Percentiles rank a stretch among this genome's conserved stretches.
These are phyloP conservation scores for Zaprionus bogoriensis DNA, from an alignment of 2,888 invertebrate species.

Conservation along the genomic window DNA sequence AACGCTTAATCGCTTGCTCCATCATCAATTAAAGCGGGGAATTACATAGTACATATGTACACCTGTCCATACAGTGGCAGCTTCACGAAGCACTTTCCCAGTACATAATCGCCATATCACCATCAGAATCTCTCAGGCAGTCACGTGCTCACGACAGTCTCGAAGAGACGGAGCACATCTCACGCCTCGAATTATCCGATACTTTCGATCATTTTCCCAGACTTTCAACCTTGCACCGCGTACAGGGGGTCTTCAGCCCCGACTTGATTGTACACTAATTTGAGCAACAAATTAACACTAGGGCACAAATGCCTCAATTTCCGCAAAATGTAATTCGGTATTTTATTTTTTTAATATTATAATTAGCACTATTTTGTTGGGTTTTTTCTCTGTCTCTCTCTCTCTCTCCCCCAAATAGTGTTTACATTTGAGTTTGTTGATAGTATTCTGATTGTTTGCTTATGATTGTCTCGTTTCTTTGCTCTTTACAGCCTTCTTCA, in stretches of 20 bases:
- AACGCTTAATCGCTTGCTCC: background rate
- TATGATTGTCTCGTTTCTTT: background rate
- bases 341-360: constrained; percentile 19
- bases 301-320: constrained; percentile 62
- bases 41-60: background rate
- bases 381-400: background rate
- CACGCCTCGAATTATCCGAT: constrained; percentile 19
- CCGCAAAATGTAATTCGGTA: constrained; percentile 57
- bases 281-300: constrained; percentile 57
- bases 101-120: too few relatives aligned
- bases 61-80: constrained; percentile 6
- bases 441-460: constrained; percentile 1
- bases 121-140: background rate
- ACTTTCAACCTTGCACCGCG: constrained; percentile 25
- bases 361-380: constrained; percentile 49
- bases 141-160: background rate
- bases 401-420: background rate
- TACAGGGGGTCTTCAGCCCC: constrained; percentile 1
- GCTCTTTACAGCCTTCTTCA: constrained; percentile 83
- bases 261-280: constrained; percentile 37
- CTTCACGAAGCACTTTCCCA: too few relatives aligned
- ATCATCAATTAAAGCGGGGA: constrained; percentile 15
- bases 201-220: constrained; percentile 17
- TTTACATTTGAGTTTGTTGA: constrained; percentile 15
- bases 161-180: background rate